Conservation (phyloP, 1,140 invertebrate genomes). For the Parasteatoda tepidariorum region DNA sequence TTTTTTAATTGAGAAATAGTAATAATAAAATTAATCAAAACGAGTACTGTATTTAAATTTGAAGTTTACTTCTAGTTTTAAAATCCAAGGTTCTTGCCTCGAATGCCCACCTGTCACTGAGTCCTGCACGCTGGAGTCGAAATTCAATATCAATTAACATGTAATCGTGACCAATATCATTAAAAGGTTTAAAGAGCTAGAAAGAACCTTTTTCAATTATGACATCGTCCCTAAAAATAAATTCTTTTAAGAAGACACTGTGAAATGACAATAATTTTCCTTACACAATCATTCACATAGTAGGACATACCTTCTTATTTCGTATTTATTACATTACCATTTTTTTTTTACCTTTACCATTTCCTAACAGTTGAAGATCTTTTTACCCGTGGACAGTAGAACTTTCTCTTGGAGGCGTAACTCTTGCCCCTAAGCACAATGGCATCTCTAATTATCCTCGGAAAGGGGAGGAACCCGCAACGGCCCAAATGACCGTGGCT, state of each 20-base stretch:
- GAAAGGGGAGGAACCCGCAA: slow-evolving; percentile 39
- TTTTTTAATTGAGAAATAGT: too few species aligned
- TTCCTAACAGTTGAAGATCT: not conserved
- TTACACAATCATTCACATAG: slow-evolving; percentile 55
- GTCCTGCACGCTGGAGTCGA: too few species aligned
- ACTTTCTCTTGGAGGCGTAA: slow-evolving; percentile 24
- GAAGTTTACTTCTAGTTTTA: too few species aligned
- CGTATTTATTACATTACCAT: slow-evolving; percentile 53
- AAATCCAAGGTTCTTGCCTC: too few species aligned
- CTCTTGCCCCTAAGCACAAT: slow-evolving; percentile 25
- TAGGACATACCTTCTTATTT: slow-evolving; percentile 55
- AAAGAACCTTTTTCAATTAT: not conserved
- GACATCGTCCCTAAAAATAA: not conserved
- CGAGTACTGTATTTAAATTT: too few species aligned
- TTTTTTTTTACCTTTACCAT: slow-evolving; percentile 31
- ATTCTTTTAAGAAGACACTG: slow-evolving; percentile 39
- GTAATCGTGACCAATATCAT: too few species aligned
- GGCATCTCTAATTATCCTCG: slow-evolving; percentile 36
- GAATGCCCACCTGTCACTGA: too few species aligned
- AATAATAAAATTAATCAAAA: too few species aligned
- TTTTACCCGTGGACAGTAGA: not conserved
- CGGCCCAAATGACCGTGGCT: slow-evolving; percentile 52
- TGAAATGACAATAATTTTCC: slow-evolving; percentile 54
- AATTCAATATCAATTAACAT: too few species aligned
- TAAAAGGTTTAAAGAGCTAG: not conserved